Evolutionary conservation across 92 coral and sea anemone species (phyloP).

Genomic region (Scolanthus callimorphus): DNA sequence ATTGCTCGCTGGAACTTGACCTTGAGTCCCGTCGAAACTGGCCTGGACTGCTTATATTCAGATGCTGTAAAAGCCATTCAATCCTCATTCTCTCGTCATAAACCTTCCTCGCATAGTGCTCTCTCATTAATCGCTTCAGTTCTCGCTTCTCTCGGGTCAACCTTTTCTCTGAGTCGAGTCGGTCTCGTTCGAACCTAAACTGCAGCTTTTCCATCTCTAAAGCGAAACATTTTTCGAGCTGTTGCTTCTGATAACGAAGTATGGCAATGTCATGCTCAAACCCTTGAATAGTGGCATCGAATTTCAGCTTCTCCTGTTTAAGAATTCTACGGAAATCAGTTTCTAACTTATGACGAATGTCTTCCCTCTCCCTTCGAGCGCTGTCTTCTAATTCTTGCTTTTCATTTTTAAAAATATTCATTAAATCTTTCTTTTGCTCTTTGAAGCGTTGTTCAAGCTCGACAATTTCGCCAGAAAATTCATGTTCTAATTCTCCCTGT

Average conservation of each 20-base stretch:
- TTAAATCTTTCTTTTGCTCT: conserved; percentile 90
- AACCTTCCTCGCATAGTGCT: conserved; percentile 71
- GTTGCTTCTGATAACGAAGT: conserved; percentile 90
- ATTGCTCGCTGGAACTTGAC: conserved; percentile 20
- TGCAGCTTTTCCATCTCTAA: conserved; percentile 86
- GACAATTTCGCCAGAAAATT: conserved; percentile 79
- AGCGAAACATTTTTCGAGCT: conserved; percentile 73
- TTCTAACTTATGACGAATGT: conserved; percentile 77
- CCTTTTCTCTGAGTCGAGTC: conserved; percentile 86
- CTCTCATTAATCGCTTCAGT: conserved; percentile 69
- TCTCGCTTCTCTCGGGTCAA: conserved; percentile 82
- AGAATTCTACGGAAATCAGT: conserved; percentile 76
- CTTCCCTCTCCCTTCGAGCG: conserved; percentile 82
- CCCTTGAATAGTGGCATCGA: conserved; percentile 89
- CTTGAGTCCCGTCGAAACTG: conserved; percentile 19
- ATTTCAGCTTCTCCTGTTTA: conserved; percentile 85
- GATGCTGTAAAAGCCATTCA: conserved; percentile 86
- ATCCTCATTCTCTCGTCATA: conserved; percentile 80
- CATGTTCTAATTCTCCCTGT: conserved; percentile 84
- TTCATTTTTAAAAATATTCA: conserved; percentile 85
- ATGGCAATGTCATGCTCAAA: conserved; percentile 94
- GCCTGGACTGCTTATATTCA: conserved; percentile 27
- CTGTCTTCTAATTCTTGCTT: conserved; percentile 75
- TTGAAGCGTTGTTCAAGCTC: conserved; percentile 93
- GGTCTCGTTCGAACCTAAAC: conserved; percentile 84